phyloP scores from a whole-genome alignment of 2,797 vertebrate genomes.

The Pempheris klunzingeri region DNA sequence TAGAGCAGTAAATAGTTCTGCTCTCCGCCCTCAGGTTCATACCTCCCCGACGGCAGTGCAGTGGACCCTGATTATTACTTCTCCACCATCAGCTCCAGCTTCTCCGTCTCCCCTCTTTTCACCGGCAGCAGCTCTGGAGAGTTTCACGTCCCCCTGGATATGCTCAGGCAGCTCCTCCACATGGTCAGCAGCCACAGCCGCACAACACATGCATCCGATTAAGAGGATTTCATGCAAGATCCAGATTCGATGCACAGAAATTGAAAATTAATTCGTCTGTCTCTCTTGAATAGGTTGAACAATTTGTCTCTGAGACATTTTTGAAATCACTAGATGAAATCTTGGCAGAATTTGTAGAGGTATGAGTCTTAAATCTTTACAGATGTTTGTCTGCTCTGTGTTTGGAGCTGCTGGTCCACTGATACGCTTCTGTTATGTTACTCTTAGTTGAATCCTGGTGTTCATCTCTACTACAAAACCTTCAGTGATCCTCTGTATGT shows the following conservation, averaged over 20 bases:
- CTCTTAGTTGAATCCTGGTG: slow-evolving; percentile 83
- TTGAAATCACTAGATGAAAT: slow-evolving; percentile 90
- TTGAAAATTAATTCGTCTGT: background rate
- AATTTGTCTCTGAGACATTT: slow-evolving; percentile 91
- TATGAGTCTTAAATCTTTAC: slow-evolving; percentile 58
- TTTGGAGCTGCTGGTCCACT: background rate
- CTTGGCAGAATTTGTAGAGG: slow-evolving; percentile 88
- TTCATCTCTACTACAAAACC: slow-evolving; percentile 91
- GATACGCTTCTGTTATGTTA: background rate
- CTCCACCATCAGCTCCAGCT: slow-evolving; percentile 96
- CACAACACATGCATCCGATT: background rate
- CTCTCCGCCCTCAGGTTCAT: slow-evolving; percentile 82
- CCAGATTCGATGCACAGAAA: background rate
- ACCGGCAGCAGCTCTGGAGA: slow-evolving; percentile 91
- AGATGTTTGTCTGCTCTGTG: background rate
- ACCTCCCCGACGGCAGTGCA: slow-evolving; percentile 92
- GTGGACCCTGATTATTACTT: slow-evolving; percentile 97
- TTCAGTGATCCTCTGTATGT: slow-evolving; percentile 97
- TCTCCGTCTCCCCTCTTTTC: slow-evolving; percentile 96
- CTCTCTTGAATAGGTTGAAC: slow-evolving; percentile 87
- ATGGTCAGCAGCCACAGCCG: slow-evolving; percentile 85
- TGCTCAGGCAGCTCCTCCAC: slow-evolving; percentile 91
- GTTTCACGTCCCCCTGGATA: slow-evolving; percentile 91
- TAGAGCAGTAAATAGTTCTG: background rate
- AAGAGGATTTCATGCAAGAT: background rate